These are phyloP conservation scores for Hydropsyche betteni DNA, from an alignment of 2,888 invertebrate species.

Conservation along the genomic window DNA sequence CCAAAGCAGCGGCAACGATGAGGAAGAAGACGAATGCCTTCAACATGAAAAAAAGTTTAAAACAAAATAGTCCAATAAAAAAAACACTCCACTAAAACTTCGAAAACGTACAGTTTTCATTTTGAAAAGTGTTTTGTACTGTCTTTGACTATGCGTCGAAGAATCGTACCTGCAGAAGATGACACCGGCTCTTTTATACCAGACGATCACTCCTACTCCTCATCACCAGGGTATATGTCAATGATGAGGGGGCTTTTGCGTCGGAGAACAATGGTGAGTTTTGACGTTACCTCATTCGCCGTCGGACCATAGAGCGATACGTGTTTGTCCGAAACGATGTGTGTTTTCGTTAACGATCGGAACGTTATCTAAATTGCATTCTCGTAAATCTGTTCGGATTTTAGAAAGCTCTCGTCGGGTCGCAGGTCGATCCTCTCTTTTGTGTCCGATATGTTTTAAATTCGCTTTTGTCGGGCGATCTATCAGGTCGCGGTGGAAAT, in stretches of 20 bases:
- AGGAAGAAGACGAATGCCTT: conserved; percentile 49
- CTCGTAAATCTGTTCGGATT: conserved; percentile 1
- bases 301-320: not conserved
- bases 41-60: conserved; percentile 10
- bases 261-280: conserved; percentile 11
- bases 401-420: conserved; percentile 7
- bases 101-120: conserved; percentile 21
- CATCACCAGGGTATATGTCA: not conserved
- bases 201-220: conserved; percentile 29
- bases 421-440: not conserved
- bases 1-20: conserved; percentile 56
- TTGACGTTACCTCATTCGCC: conserved; percentile 13
- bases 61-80: not conserved
- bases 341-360: not conserved
- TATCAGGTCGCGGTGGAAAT: no score
- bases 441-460: no score
- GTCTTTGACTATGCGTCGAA: conserved; percentile 4
- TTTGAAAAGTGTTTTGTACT: conserved; percentile 2
- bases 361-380: conserved; percentile 15
- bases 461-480: no score
- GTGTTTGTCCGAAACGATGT: conserved; percentile 1
- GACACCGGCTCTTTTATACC: conserved; percentile 22
- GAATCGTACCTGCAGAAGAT: conserved; percentile 25
- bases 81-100: conserved; percentile 15
- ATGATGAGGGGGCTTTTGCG: conserved; percentile 2